Percentiles rank a stretch among this genome's conserved stretches.
Conservation (phyloP, 1,140 invertebrate species). For the Diuraphis noxia region DNA sequence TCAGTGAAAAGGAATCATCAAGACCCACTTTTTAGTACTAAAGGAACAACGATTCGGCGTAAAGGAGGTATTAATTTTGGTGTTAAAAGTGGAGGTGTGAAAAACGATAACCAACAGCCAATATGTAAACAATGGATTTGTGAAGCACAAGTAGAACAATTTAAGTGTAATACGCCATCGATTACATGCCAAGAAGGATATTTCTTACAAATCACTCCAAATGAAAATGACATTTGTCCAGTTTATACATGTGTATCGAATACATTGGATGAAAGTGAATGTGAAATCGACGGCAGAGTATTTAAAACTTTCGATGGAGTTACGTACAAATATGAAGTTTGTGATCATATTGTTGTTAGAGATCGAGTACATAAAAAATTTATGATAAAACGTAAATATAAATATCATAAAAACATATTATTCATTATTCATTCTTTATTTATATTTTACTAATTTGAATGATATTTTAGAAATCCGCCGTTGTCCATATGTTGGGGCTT, state of each 20-base stretch:
- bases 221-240: slow-evolving; percentile 58
- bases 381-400: slow-evolving; percentile 67
- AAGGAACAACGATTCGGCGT: not conserved
- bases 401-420: not conserved
- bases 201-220: slow-evolving; percentile 38
- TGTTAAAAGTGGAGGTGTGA: not conserved
- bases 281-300: slow-evolving; percentile 73
- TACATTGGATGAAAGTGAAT: slow-evolving; percentile 67
- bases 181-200: slow-evolving; percentile 30
- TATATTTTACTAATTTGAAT: not conserved
- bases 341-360: slow-evolving; percentile 75
- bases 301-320: slow-evolving; percentile 79
- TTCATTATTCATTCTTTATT: not conserved
- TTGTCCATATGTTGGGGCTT: slow-evolving; percentile 63
- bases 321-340: slow-evolving; percentile 77
- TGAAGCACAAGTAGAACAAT: slow-evolving; percentile 36
- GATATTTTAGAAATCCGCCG: slow-evolving; percentile 67
- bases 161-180: slow-evolving; percentile 22
- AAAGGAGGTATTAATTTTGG: not conserved
- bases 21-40: slow-evolving; percentile 39
- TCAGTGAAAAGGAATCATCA: slow-evolving; percentile 30
- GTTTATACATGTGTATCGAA: slow-evolving; percentile 67
- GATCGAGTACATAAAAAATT: slow-evolving; percentile 69
- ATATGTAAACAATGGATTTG: slow-evolving; percentile 52
- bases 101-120: slow-evolving; percentile 23